Percentiles rank a stretch among this genome's conserved stretches.
Conservation (phyloP, 2,888 invertebrate species). For the Caenorhabditis japonica region DNA sequence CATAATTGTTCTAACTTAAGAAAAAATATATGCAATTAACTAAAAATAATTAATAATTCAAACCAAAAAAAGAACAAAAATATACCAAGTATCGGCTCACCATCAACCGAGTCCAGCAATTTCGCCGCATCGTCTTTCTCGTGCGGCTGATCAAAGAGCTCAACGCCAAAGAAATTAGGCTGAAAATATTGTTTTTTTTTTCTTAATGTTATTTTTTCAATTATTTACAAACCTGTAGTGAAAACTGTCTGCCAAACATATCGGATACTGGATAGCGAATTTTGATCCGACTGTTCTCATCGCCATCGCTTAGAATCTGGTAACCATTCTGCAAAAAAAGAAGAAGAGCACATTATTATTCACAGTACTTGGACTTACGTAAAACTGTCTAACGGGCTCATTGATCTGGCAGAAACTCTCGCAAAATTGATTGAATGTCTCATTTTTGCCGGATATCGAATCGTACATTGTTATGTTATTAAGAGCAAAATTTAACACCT, state of each 20-base stretch:
- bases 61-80: neutral
- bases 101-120: slow-evolving; percentile 47
- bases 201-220: neutral
- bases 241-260: slow-evolving; percentile 69
- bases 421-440: slow-evolving; percentile 69
- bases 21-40: too few species aligned
- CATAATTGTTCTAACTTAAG: too few species aligned
- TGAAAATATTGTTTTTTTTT: slow-evolving; percentile 31
- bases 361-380: slow-evolving; percentile 58
- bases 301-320: slow-evolving; percentile 64
- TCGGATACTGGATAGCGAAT: slow-evolving; percentile 71
- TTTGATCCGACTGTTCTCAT: slow-evolving; percentile 55
- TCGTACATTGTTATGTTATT: slow-evolving; percentile 66
- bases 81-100: slow-evolving; percentile 19
- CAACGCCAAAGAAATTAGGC: slow-evolving; percentile 73
- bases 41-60: too few species aligned
- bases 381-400: slow-evolving; percentile 71
- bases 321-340: slow-evolving; percentile 74
- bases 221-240: slow-evolving; percentile 50
- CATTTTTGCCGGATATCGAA: slow-evolving; percentile 43
- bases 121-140: slow-evolving; percentile 50
- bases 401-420: slow-evolving; percentile 67
- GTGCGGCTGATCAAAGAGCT: slow-evolving; percentile 54
- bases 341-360: slow-evolving; percentile 28
- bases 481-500: slow-evolving; percentile 67